Base-by-base conservation (phyloP, 2,113 vertebrate species). In the Halcyon senegalensis region DNA sequence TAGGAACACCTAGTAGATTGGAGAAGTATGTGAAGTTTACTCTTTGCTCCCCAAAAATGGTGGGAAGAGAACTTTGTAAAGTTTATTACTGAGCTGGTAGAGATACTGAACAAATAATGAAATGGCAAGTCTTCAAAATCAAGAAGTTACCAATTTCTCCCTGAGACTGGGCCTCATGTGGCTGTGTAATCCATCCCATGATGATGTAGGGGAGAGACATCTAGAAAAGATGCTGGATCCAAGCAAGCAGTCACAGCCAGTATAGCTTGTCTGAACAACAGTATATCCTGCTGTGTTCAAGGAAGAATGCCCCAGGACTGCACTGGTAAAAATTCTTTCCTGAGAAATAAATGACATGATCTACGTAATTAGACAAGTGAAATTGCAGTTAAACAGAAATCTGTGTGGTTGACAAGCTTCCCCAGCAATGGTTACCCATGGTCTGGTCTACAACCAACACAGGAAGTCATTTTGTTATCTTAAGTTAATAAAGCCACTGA, bases 101-200 rank as follows among this genome's bases (percentile, higher is more conserved):
- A 64, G 35, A 37, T 62, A 17, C 68, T 69, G 37, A 72, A 31
- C 11, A 37, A 5, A 3, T 66, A 28, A 51, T 68, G 11, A 73
- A 89, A 43, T 39, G 14, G 8, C n/a, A 13, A 37, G 10, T 70
- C 18, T 84, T 48, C 23, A 83, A 67, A 78, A 72, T 16, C 5
- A 39, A 59, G 56, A 67, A 72, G 33, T 72, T 64, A 44, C 39
- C 10, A 3, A 2, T 46, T 91, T 82, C 37, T 82, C 21, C 35
- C 11, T 25, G 35, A 46, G 48, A 13, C 48, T 58, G 16, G 83
- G 44, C 41, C 30, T 76, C 24, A 0, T 58, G 44, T 88, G 24
- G 31, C 10, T 8, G 1, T 3, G 6, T 13, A 11, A 46, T 35
- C 14, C 41, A 1, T 70, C 51, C 28, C 3, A 1, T 43, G 56